Base-by-base conservation (phyloP, 2,888 invertebrate genomes). In the Diaprepes abbreviatus region DNA sequence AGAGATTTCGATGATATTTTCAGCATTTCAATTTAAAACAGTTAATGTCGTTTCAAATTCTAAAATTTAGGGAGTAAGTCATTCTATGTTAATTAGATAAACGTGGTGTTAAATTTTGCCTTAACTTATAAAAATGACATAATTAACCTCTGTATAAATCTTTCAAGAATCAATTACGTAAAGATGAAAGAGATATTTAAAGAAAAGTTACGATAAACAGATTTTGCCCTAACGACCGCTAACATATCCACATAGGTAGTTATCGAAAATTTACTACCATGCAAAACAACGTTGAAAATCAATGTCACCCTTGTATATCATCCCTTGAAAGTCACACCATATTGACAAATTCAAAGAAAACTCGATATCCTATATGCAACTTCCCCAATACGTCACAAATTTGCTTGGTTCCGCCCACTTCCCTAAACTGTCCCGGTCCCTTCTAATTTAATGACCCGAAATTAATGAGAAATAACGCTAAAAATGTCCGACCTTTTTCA, bases 261-360 rank as follows among this genome's bases (percentile, higher is more conserved):
- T 31, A 14, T 60, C 55, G 62, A 62, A 68, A 73, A 73, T 65
- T 72, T 73, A 74, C 73, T 64, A 72, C 73, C 75, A 64, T 69
- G 60, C 60, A 57, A 72, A 73, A 76, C 74, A 69, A 71, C 70
- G 70, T 64, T 72, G 73, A 72, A 71, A 76, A 75, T 75, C 73
- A 67, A 76, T 76, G 75, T 73, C 76, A 75, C 76, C 75, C 76
- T 74, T 76, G 76, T 76, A 72, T 64, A 70, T 67, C 68, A 67
- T 72, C 70, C 73, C 57, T 67, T 36, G 54, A 69, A 55, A 67
- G 57, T 57, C 71, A 65, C 69, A 63, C 35, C 57, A 19, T 57
- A 54, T 12, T 10, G 48, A 45, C 16, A 52, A 70, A 60, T 66
- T 71, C 68, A 66, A 71, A 66, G 66, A 60, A 71, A 68, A 21